A percentile compares a stretch with the other conserved stretches of the same genome.
phyloP scores from a whole-genome alignment of 23 tunicate species.

The Corella eumyota region DNA sequence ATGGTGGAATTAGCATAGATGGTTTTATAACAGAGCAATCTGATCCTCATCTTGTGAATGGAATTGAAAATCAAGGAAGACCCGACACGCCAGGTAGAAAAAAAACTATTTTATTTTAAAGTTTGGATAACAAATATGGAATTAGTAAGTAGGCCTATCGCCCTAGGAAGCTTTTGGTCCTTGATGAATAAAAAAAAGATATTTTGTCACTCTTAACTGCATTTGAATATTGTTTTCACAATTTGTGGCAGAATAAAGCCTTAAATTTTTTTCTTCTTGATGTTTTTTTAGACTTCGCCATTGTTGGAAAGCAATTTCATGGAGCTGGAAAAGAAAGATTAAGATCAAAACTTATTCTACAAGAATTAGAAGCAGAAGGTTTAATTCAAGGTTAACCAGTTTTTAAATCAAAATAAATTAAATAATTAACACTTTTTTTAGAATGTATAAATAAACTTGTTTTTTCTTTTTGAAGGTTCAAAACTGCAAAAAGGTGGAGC shows the following conservation, averaged over 20 bases:
- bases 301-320: slow-evolving; percentile 46
- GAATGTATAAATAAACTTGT: not conserved
- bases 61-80: slow-evolving; percentile 28
- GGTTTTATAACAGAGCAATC: slow-evolving; percentile 70
- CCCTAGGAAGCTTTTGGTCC: too few species aligned
- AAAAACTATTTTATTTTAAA: too few species aligned
- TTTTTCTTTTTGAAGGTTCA: slow-evolving; percentile 20
- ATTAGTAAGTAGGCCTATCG: too few species aligned
- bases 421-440: not conserved
- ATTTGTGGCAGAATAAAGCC: too few species aligned
- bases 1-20: slow-evolving; percentile 1
- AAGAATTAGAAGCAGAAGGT: slow-evolving; percentile 88
- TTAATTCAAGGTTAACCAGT: slow-evolving; percentile 44
- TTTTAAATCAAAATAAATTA: not conserved
- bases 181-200: too few species aligned
- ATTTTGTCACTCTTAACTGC: too few species aligned
- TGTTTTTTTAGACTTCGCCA: slow-evolving; percentile 47
- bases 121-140: too few species aligned
- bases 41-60: slow-evolving; percentile 45
- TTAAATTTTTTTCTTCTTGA: too few species aligned
- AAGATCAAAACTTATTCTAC: slow-evolving; percentile 62
- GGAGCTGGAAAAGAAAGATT: slow-evolving; percentile 53
- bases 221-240: too few species aligned
- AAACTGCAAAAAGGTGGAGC: slow-evolving; percentile 77
- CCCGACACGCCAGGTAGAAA: slow-evolving; percentile 68